phyloP scores from a whole-genome alignment of 2,113 vertebrate species.

The Capreolus pygargus region DNA sequence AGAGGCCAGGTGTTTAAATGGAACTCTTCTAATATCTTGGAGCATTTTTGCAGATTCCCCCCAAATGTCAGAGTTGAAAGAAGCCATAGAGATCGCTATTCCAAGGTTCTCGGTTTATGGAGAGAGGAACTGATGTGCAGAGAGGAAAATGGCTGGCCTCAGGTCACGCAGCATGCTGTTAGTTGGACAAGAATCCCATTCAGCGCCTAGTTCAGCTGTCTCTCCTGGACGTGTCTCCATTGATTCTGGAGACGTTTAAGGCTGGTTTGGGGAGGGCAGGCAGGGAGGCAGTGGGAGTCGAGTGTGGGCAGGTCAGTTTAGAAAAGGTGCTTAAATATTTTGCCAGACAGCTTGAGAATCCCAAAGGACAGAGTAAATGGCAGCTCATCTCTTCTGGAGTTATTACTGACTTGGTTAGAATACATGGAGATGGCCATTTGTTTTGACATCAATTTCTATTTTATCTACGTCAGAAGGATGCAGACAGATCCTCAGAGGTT shows the following conservation, averaged over 20 bases:
- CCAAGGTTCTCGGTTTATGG: not conserved
- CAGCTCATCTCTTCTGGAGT: not conserved
- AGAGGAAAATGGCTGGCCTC: not conserved
- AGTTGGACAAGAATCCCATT: not conserved
- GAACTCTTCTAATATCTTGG: conserved; percentile 43
- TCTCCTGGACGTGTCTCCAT: not conserved
- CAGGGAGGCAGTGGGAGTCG: not conserved
- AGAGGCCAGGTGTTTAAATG: conserved; percentile 64
- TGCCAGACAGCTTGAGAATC: not conserved
- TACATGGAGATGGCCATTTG: not conserved
- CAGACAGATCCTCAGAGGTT: not conserved
- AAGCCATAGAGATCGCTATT: not conserved
- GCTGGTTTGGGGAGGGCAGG: not conserved
- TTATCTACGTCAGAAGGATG: not conserved
- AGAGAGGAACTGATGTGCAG: not conserved
- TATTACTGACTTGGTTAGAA: not conserved
- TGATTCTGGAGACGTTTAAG: not conserved
- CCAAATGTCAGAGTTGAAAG: conserved; percentile 64
- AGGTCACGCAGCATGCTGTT: not conserved
- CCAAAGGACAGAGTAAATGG: not conserved
- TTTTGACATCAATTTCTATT: not conserved
- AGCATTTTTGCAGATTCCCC: conserved; percentile 42
- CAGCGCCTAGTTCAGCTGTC: not conserved
- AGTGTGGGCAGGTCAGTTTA: not conserved
- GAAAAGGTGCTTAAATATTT: not conserved